Conservation (phyloP, 2,113 vertebrate species). For the Triplophysa siluroides region DNA sequence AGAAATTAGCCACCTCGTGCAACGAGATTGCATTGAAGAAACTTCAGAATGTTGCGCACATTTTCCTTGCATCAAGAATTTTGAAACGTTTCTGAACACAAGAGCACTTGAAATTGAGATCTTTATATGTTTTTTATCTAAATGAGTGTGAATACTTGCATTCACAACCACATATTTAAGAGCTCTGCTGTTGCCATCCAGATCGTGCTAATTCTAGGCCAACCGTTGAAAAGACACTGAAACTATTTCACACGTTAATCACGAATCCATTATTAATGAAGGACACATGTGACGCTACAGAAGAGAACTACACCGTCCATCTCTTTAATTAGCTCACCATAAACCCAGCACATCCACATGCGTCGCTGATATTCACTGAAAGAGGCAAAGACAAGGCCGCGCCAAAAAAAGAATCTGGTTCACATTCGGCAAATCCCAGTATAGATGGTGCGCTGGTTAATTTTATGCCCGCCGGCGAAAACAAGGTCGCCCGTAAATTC, state of each 20-base stretch:
- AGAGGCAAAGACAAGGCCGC: constrained; percentile 53
- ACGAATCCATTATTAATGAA: constrained; percentile 31
- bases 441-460: constrained; percentile 69
- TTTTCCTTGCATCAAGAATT: neutral
- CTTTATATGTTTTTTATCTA: too few species aligned
- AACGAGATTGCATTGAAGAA: neutral
- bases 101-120: neutral
- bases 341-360: constrained; percentile 66
- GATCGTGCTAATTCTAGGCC: constrained; percentile 2
- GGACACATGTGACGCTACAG: constrained; percentile 51
- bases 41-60: too few species aligned
- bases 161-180: neutral
- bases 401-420: constrained; percentile 72
- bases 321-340: constrained; percentile 67
- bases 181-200: constrained; percentile 1
- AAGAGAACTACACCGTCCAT: constrained; percentile 21
- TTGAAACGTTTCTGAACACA: neutral
- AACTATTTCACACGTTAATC: neutral
- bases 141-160: too few species aligned
- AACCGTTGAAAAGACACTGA: neutral
- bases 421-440: constrained; percentile 69
- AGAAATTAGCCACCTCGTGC: too few species aligned
- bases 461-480: constrained; percentile 72
- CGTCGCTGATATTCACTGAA: constrained; percentile 69
- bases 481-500: constrained; percentile 71